phyloP scores from a whole-genome alignment of 2,888 invertebrate species.

The Pristionchus maxplancki region DNA sequence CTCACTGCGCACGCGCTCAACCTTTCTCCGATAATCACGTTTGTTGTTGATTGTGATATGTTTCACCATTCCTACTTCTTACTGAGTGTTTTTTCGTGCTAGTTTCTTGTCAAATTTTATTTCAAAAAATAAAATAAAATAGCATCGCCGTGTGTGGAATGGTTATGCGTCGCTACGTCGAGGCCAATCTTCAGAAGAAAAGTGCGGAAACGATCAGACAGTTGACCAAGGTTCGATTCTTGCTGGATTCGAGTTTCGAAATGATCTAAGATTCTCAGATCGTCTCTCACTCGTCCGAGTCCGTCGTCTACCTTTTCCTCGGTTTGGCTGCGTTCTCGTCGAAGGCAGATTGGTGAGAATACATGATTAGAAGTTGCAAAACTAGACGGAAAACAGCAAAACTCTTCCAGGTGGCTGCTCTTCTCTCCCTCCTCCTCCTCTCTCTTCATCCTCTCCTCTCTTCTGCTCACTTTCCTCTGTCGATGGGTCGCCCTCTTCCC shows the following conservation, averaged over 20 bases:
- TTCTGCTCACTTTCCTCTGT: slow-evolving; percentile 93
- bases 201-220: slow-evolving; percentile 98
- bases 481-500: slow-evolving; percentile 92
- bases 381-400: too few relatives aligned
- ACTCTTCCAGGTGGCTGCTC: slow-evolving; percentile 12
- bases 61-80: neutral
- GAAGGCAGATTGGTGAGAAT: neutral
- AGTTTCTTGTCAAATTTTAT: too few relatives aligned
- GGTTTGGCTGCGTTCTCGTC: slow-evolving; percentile 90
- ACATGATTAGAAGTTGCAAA: neutral
- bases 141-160: slow-evolving; percentile 98
- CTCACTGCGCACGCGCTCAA: slow-evolving; percentile 95
- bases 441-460: too few relatives aligned
- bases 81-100: too few relatives aligned
- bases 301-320: slow-evolving; percentile 89
- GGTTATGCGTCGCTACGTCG: slow-evolving; percentile 98
- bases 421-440: slow-evolving; percentile 51
- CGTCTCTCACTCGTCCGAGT: slow-evolving; percentile 96
- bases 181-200: slow-evolving; percentile 95
- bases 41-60: slow-evolving; percentile 81
- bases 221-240: slow-evolving; percentile 86
- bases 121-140: too few relatives aligned
- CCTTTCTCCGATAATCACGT: slow-evolving; percentile 97
- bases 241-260: slow-evolving; percentile 77
- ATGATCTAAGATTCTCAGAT: slow-evolving; percentile 94